These are phyloP conservation scores for Heliconius eleuchia DNA, from an alignment of 1,140 invertebrate genomes.

Conservation along the genomic window DNA sequence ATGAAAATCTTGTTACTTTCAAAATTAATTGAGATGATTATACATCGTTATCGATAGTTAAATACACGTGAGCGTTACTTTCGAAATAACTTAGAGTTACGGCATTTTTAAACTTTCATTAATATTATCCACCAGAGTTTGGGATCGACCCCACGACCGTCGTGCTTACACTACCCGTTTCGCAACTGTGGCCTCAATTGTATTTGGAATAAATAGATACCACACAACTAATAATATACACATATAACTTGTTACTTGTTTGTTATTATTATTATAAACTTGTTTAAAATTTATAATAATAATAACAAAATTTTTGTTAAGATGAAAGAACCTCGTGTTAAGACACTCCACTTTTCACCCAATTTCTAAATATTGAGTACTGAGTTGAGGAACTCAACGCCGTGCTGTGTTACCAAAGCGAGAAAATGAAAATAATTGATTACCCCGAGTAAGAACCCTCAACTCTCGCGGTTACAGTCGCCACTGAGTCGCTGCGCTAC, in stretches of 20 bases:
- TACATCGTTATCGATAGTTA: not conserved
- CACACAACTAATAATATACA: too few relatives aligned
- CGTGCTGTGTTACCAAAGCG: not conserved
- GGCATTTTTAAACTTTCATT: not conserved
- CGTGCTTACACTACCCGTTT: too few relatives aligned
- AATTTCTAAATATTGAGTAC: too few relatives aligned
- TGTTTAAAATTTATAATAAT: not conserved
- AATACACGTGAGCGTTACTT: not conserved
- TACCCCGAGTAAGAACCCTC: not conserved
- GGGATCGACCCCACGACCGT: too few relatives aligned
- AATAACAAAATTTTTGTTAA: not conserved
- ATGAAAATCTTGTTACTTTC: not conserved
- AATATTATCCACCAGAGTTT: not conserved
- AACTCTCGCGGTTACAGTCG: not conserved
- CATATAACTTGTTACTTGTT: too few relatives aligned
- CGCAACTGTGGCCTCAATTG: too few relatives aligned
- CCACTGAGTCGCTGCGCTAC: too few relatives aligned
- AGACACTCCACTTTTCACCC: too few relatives aligned
- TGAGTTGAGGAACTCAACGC: not conserved
- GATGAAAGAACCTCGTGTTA: too few relatives aligned
- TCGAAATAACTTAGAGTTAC: not conserved
- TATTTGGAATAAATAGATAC: too few relatives aligned
- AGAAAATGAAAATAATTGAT: not conserved
- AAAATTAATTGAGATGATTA: constrained; percentile 2
- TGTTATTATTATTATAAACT: too few relatives aligned